Base-by-base conservation (phyloP, 30 jellyfish, hydroid and myxozoan species). In the Sanderia malayensis region DNA sequence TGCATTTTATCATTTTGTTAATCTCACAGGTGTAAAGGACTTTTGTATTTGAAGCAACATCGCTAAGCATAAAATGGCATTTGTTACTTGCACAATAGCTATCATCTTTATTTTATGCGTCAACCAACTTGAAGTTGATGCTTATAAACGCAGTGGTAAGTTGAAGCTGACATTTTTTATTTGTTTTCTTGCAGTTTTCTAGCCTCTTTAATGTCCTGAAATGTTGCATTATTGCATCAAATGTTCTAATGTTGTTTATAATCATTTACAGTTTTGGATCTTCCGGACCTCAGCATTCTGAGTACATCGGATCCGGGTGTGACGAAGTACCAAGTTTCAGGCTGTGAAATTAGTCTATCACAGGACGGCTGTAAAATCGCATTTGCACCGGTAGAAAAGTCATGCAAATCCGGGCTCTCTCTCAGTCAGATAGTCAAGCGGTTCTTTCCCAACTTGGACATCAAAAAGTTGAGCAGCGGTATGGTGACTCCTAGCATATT, bases 321-420 rank as follows among this genome's bases (percentile, higher is more conserved):
- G 24, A 73, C 90, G 25, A 75, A 84, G 47, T 84, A 70, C 71
- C 26, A 75, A 23, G 24, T 75, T 13, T 74, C 83, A 17, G 96
- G 94, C 1, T 86, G 96, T 32, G 80, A 66, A 15, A 55, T 86
- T 34, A 93, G 66, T 4, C 89, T 79, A 25, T 30, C 85, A 13
- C 80, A 70, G 37, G 84, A 65, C 13, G 86, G 76, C 26, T 86
- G 96, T 61, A 86, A 70, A 17, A 75, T 69, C 10, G 30, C 94
- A 15, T 79, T 86, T 41, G 73, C 62, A 23, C 96, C 96, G 3
- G 73, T 34, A 24, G 67, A 73, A 0, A 52, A 53, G 4, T 34
- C 89, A 17, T 78, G 89, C 65, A 66, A 78, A 19, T 46, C 80
- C 24, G 79, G 79, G 10, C 26, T 78, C 7, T 66, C 89, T 1